Percentiles rank a stretch among this genome's conserved stretches.
Conservation (phyloP, 2,888 invertebrate species). For the Mythimna lalbum region DNA sequence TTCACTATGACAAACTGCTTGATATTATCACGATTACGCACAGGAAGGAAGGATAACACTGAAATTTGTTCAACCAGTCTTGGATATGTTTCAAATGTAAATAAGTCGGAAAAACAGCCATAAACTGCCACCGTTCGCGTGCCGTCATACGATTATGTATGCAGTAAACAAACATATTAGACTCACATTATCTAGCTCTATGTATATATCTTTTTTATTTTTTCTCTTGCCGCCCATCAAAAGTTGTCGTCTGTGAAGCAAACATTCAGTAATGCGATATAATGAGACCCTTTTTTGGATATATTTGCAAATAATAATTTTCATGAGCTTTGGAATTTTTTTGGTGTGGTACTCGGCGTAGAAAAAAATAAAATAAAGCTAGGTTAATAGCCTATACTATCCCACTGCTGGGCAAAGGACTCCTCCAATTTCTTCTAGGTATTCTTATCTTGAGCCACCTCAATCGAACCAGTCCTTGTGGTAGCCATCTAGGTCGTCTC, state of each 20-base stretch:
- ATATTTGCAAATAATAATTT: conserved; percentile 41
- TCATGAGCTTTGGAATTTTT: conserved; percentile 2
- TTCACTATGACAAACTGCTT: conserved; percentile 47
- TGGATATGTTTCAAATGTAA: conserved; percentile 73
- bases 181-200: conserved; percentile 68
- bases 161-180: conserved; percentile 82
- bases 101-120: conserved; percentile 76
- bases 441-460: no score
- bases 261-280: conserved; percentile 51
- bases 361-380: conserved; percentile 45
- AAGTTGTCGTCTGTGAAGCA: conserved; percentile 52
- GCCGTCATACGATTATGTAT: conserved; percentile 67
- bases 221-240: conserved; percentile 65
- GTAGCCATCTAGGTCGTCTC: no score
- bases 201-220: conserved; percentile 64
- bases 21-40: conserved; percentile 60
- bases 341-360: conserved; percentile 7
- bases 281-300: conserved; percentile 36
- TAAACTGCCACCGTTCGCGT: conserved; percentile 68
- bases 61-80: conserved; percentile 61
- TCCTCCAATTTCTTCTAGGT: no score
- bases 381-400: background rate
- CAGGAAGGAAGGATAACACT: conserved; percentile 64
- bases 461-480: no score
- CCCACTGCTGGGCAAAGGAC: no score